Conservation (phyloP, 1,140 invertebrate species). For the Drosophila gunungcola region DNA sequence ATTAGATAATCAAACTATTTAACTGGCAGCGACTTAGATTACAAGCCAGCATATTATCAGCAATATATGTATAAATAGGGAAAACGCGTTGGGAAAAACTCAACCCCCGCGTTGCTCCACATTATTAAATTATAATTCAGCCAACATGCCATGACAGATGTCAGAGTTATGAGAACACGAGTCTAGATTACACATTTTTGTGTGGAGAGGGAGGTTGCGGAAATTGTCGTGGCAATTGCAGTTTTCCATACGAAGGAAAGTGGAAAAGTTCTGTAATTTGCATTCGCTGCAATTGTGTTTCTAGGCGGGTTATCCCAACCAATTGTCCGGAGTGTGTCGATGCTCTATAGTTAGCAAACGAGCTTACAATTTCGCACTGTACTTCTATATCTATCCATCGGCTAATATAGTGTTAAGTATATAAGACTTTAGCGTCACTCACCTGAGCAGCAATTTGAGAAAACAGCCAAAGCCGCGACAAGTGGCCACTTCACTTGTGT, state of each 20-base stretch:
- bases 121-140: slow-evolving; percentile 76
- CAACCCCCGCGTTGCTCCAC: slow-evolving; percentile 13
- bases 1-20: slow-evolving; percentile 41
- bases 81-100: slow-evolving; percentile 26
- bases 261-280: slow-evolving; percentile 72
- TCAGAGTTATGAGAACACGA: slow-evolving; percentile 50
- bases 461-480: slow-evolving; percentile 94
- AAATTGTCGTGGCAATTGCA: slow-evolving; percentile 33
- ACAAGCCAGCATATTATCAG: slow-evolving; percentile 25
- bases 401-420: slow-evolving; percentile 25
- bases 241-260: slow-evolving; percentile 10
- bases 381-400: slow-evolving; percentile 1
- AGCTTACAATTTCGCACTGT: slow-evolving; percentile 39
- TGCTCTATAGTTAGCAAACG: slow-evolving; percentile 66
- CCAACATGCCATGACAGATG: slow-evolving; percentile 77
- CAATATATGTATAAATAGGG: slow-evolving; percentile 1
- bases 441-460: slow-evolving; percentile 92
- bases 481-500: slow-evolving; percentile 95
- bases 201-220: background rate
- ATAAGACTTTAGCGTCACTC: slow-evolving; percentile 72
- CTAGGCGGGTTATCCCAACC: slow-evolving; percentile 14
- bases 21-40: slow-evolving; percentile 38
- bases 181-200: slow-evolving; percentile 52
- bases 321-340: slow-evolving; percentile 51
- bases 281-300: slow-evolving; percentile 45